Conservation (phyloP, 1,140 invertebrate species). For the Nasonia longicornis region DNA sequence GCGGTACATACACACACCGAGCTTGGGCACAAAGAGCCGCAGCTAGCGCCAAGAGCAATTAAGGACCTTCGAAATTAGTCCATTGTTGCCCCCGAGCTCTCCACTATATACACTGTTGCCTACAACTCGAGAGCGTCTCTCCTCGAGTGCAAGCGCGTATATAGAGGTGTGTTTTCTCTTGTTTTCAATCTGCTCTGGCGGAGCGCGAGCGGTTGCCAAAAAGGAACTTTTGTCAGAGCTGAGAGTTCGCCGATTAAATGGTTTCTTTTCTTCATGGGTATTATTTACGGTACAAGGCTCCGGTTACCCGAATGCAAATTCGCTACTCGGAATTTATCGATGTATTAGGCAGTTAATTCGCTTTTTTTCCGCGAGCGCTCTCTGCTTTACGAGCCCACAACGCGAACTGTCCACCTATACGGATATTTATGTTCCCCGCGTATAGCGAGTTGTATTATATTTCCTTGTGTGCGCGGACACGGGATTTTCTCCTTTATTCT, state of each 20-base stretch:
- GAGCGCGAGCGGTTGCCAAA: not conserved
- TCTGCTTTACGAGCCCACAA: not conserved
- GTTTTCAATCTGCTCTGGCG: slow-evolving; percentile 11
- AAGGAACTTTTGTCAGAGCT: not conserved
- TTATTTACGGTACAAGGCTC: no score
- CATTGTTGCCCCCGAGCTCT: slow-evolving; percentile 14
- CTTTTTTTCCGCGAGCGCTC: not conserved
- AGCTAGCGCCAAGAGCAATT: slow-evolving; percentile 18
- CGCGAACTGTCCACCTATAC: not conserved
- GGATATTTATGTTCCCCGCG: not conserved
- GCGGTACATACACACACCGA: not conserved
- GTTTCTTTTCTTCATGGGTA: not conserved
- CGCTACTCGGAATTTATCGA: not conserved
- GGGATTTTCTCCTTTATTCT: no score
- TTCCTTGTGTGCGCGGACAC: not conserved
- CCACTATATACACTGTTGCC: not conserved
- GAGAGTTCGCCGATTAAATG: not conserved
- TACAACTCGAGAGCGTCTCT: not conserved
- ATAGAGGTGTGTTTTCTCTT: not conserved
- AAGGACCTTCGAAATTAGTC: slow-evolving; percentile 21
- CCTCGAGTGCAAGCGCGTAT: not conserved
- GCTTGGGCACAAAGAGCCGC: not conserved
- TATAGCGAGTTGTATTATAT: not conserved
- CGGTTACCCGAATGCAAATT: not conserved
- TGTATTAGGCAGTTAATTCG: not conserved